Percentiles rank a stretch among this genome's conserved stretches.
These are phyloP conservation scores for Plagodis dolabraria DNA, from an alignment of 2,888 invertebrate genomes.

Conservation along the genomic window DNA sequence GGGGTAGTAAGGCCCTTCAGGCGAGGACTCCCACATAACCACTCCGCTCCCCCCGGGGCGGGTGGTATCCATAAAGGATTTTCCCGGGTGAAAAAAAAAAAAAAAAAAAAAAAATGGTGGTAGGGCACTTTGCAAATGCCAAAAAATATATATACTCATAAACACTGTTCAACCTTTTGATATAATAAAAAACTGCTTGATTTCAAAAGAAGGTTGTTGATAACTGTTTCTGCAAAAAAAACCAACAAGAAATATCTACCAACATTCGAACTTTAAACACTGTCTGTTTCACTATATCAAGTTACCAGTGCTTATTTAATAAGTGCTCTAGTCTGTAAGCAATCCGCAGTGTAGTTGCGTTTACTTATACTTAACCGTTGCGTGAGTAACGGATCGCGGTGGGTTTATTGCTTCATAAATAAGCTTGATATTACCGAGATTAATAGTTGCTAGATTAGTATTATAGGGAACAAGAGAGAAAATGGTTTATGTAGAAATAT, in stretches of 20 bases:
- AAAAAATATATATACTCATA: too few species aligned
- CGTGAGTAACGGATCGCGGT: slow-evolving; percentile 32
- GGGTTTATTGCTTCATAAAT: slow-evolving; percentile 14
- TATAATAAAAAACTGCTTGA: too few species aligned
- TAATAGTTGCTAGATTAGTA: slow-evolving; percentile 32
- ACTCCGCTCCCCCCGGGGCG: too few species aligned
- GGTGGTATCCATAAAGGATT: too few species aligned
- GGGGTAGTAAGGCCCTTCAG: too few species aligned
- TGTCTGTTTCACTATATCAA: background rate
- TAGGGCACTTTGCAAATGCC: too few species aligned
- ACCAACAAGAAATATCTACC: background rate
- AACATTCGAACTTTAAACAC: background rate
- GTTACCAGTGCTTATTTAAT: slow-evolving; percentile 34
- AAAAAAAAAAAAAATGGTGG: too few species aligned
- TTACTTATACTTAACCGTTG: slow-evolving; percentile 30
- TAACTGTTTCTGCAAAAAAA: too few species aligned
- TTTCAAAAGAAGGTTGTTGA: too few species aligned
- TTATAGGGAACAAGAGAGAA: background rate
- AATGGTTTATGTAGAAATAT: background rate
- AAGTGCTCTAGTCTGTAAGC: slow-evolving; percentile 30
- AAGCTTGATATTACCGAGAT: slow-evolving; percentile 24
- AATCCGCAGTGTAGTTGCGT: slow-evolving; percentile 27
- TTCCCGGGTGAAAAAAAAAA: too few species aligned
- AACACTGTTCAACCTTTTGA: too few species aligned
- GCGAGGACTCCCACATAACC: too few species aligned